phyloP scores from a whole-genome alignment of 2,888 invertebrate species.

The Leucoptera coffeella region DNA sequence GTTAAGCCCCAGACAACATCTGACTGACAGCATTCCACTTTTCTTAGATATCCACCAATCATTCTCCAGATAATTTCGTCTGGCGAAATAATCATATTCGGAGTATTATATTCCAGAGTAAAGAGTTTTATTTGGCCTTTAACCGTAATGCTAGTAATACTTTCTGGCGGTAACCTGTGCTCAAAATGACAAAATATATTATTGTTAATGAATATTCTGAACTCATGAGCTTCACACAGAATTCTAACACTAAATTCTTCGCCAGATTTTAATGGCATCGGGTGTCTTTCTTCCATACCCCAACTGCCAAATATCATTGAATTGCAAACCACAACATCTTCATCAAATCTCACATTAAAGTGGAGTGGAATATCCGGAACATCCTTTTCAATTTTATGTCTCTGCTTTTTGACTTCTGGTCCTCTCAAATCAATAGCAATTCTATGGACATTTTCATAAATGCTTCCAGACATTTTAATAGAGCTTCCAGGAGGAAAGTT shows the following conservation, averaged over 20 bases:
- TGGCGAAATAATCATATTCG: conserved; percentile 62
- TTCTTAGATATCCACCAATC: conserved; percentile 79
- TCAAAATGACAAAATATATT: conserved; percentile 63
- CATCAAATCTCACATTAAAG: conserved; percentile 75
- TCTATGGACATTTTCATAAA: conserved; percentile 69
- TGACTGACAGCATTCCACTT: conserved; percentile 66
- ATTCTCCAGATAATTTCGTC: conserved; percentile 80
- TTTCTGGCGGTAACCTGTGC: conserved; percentile 69
- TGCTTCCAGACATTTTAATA: conserved; percentile 63
- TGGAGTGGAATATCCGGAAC: conserved; percentile 70
- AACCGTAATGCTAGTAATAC: conserved; percentile 66
- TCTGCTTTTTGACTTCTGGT: conserved; percentile 57
- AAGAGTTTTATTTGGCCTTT: conserved; percentile 71
- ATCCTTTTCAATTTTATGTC: conserved; percentile 61
- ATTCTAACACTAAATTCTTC: conserved; percentile 67
- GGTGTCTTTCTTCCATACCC: conserved; percentile 70
- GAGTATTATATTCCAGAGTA: conserved; percentile 58
- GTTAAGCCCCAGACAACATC: conserved; percentile 92
- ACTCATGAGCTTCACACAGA: conserved; percentile 56
- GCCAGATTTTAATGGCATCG: conserved; percentile 61
- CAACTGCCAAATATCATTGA: conserved; percentile 73
- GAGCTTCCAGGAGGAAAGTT: conserved; percentile 68
- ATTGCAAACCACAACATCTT: conserved; percentile 67
- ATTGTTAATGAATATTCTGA: conserved; percentile 64
- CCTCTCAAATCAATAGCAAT: conserved; percentile 65